Conservation (phyloP, 2,797 vertebrate species). For the Neopelma chrysocephalum region DNA sequence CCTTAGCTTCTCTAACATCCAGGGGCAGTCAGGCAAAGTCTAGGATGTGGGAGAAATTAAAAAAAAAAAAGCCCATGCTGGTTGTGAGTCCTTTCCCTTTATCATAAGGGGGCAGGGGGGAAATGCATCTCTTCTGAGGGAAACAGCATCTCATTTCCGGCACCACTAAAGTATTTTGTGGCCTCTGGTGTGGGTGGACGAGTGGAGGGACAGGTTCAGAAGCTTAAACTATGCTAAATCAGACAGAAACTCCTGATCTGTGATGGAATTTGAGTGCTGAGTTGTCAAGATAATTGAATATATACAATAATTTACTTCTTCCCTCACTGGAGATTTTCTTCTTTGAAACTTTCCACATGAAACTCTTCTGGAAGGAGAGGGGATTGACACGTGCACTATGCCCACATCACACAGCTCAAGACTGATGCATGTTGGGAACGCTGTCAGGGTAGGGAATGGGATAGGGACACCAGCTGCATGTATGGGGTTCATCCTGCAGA, state of each 20-base stretch:
- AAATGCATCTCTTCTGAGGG: background rate
- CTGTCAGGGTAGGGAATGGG: background rate
- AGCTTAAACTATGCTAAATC: slow-evolving; percentile 40
- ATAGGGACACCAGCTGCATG: background rate
- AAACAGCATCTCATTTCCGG: background rate
- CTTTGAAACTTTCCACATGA: background rate
- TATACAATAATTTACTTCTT: slow-evolving; percentile 10
- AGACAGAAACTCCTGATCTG: slow-evolving; percentile 14
- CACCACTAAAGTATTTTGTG: background rate
- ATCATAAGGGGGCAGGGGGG: background rate
- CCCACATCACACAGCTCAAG: background rate
- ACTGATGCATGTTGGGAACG: accelerated
- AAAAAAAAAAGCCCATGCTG: background rate
- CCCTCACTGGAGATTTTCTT: background rate
- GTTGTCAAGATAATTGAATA: slow-evolving; percentile 51
- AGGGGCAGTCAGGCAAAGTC: background rate
- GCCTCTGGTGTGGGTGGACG: background rate
- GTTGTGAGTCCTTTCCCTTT: background rate
- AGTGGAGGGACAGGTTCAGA: slow-evolving; percentile 16
- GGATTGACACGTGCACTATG: accelerated
- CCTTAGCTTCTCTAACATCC: background rate
- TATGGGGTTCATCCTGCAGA: background rate
- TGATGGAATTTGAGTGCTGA: slow-evolving; percentile 28
- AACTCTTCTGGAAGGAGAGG: background rate
- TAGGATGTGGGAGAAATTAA: background rate